Base-by-base conservation (phyloP, 1,140 invertebrate species). In the Trichomalopsis sarcophagae region DNA sequence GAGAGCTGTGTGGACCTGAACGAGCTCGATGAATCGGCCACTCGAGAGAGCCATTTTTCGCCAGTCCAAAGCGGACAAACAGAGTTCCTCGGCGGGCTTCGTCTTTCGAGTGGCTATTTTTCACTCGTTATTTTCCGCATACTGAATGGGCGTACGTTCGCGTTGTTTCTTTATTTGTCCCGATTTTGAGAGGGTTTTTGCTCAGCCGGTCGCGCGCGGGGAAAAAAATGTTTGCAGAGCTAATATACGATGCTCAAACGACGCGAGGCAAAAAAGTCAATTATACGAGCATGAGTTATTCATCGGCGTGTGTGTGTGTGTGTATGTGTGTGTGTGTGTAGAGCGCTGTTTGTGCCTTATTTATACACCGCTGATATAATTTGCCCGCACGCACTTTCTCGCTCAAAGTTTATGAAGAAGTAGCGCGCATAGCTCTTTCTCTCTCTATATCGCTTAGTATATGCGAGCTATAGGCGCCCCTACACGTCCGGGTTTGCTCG, bases 1-100 rank as follows among this genome's bases (percentile, higher is more conserved):
- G 55, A n/a, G 55, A n/a, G 55, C 40, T 44, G 55, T 62, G 6
- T 7, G 17, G 21, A 62, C 21, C 55, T 55, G 33, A 75, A 75
- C 73, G n/a, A 77, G 30, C 73, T 62, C 74, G 33, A 44, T 36
- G 74, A 76, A 75, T 83, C 73, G 13, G 17, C 75, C 44, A 30
- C 76, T 84, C 62, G 75, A 84, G 50, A 44, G 21, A 0, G 1
- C 21, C n/a, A n/a, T 40, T 40, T 83, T 83, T 44, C 68, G 11
- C 21, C 55, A 69, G 21, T 44, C 30, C 69, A 30, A 62, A 62
- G 55, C 55, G 55, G 55, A 62, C 17, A 62, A 62, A 62, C 55
- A 62, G 55, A 62, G n/a, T 62, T 62, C 21, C 55, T 50, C 13
- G 9, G 17, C 55, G 21, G 17, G 55, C 55, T 62, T n/a, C n/a